Evolutionary conservation across 2,888 invertebrate species (phyloP), one percentile per base, ranked within the genome.

Genomic region (Lithophane leautieri): DNA sequence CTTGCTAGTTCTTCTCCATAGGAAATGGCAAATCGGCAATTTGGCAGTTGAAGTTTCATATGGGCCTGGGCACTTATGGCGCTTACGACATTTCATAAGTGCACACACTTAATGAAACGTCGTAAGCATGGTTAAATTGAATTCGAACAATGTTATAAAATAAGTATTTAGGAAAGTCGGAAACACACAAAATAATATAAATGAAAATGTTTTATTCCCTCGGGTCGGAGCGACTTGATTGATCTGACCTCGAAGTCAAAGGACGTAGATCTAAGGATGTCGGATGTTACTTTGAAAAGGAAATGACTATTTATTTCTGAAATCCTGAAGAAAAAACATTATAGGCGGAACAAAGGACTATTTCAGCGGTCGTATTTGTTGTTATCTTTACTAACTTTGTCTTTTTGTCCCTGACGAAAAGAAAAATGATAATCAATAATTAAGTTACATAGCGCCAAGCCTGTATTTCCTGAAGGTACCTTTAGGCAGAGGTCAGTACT

Each of bases 151-250:
- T 4, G 34, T 34, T 34, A 22, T 11, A 1, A 71, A 9, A 44
- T n/a, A 42, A 22, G 28, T 52, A 71, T 71, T 71, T 52, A 70
- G 22, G 52, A 22, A 54, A n/a, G 54, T 54, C 71, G 9, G 28
- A 44, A 52, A 77, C 47, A 75, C 44, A 66, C 11, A 47, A 71
- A 72, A 72, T n/a, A 65, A 47, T 47, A 56, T 61, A 61, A 79
- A 79, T 52, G 60, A 79, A 79, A 79, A 52, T 61, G 34, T 70
- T 76, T 79, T 76, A 70, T 61, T 79, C 34, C 19, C 19, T 8
- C 19, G 25, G 60, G 25, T 42, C 16, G 47, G 44, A 69, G 42
- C 52, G 60, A 40, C 52, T 61, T 61, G 76, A 79, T 70, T 61
- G 76, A 71, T 76, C 44, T 79, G 60, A 76, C 44, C 52, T 52